A percentile compares a stretch with the other conserved stretches of the same genome.
Evolutionary conservation across 2,888 invertebrate genomes (phyloP).

Genomic region (Cryptus viduatorius): DNA sequence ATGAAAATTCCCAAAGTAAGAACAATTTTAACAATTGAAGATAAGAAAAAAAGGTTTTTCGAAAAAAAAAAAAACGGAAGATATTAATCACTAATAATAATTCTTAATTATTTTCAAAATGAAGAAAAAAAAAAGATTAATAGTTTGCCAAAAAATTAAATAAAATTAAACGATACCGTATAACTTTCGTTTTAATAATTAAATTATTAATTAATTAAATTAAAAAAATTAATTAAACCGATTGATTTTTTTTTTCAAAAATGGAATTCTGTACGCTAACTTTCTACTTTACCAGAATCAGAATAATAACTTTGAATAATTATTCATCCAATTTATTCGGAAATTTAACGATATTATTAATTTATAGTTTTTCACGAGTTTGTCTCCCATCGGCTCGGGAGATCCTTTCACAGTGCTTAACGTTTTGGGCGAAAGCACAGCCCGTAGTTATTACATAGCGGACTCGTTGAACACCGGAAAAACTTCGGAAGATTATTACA

Average conservation of each 20-base stretch:
- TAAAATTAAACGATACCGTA: neutral
- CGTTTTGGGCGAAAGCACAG: constrained; percentile 87
- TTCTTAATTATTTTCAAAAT: neutral
- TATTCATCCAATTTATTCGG: neutral
- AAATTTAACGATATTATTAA: constrained; percentile 10
- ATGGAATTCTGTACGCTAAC: no score
- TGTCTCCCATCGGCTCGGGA: constrained; percentile 85
- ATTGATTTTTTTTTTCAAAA: no score
- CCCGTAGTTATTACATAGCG: constrained; percentile 86
- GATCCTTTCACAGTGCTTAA: constrained; percentile 87
- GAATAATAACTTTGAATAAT: constrained; percentile 20
- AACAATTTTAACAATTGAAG: neutral
- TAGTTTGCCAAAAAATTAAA: constrained; percentile 25
- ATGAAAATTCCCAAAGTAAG: constrained; percentile 92
- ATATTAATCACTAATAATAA: constrained; percentile 14
- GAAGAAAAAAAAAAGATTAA: neutral
- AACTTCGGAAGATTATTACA: constrained; percentile 86
- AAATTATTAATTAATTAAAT: no score
- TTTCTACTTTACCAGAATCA: no score
- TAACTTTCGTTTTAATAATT: no score
- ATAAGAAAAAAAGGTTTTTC: neutral
- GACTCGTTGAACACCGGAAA: constrained; percentile 87
- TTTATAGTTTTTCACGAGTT: constrained; percentile 72
- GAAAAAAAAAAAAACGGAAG: neutral
- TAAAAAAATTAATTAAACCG: no score